Evolutionary conservation across 1,140 invertebrate genomes (phyloP).

Genomic region (Cherax quadricarinatus): DNA sequence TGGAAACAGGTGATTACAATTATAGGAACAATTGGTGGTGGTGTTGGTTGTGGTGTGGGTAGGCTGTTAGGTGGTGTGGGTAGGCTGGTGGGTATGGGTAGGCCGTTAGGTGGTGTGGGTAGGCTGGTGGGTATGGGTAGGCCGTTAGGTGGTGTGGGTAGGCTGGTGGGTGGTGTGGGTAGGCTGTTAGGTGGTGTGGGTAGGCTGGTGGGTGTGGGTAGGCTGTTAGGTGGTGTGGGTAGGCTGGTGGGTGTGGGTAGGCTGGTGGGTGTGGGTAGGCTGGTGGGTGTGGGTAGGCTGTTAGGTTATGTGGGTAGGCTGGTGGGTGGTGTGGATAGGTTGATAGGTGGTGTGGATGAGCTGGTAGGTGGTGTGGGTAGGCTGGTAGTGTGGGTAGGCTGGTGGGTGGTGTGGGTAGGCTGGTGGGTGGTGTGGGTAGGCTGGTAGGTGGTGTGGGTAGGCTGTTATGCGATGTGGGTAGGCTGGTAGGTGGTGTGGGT

Average conservation of each 20-base stretch:
- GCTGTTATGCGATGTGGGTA: neutral
- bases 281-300: neutral
- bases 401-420: neutral
- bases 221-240: neutral
- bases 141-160: neutral
- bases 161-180: neutral
- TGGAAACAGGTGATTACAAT: no score
- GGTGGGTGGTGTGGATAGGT: neutral
- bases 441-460: neutral
- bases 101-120: neutral
- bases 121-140: neutral
- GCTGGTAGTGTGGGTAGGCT: neutral
- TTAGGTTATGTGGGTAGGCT: neutral
- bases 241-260: neutral
- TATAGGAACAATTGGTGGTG: neutral
- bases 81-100: neutral
- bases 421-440: neutral
- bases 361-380: neutral
- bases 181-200: neutral
- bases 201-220: neutral
- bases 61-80: neutral
- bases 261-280: neutral
- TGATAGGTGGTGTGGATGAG: neutral
- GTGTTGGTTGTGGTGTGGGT: neutral
- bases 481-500: neutral